phyloP scores from a whole-genome alignment of 2,888 invertebrate species.

The Entomobrya multifasciata region DNA sequence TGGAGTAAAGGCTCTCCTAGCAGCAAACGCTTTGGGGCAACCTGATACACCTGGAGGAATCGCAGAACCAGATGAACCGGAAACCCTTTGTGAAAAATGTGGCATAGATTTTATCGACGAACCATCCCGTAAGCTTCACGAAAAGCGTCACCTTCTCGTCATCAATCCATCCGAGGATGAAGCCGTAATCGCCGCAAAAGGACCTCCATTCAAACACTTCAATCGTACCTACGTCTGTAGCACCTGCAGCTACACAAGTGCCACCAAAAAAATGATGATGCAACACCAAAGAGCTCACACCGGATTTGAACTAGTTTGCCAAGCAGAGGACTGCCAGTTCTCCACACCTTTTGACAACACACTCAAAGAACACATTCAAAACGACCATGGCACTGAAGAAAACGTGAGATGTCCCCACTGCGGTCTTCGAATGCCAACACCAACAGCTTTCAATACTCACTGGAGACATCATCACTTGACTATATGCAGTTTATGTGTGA shows the following conservation, averaged over 20 bases:
- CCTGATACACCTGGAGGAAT: slow-evolving; percentile 80
- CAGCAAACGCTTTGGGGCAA: background rate
- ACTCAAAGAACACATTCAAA: slow-evolving; percentile 80
- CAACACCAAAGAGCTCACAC: slow-evolving; percentile 83
- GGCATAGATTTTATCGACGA: slow-evolving; percentile 84
- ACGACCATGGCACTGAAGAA: slow-evolving; percentile 76
- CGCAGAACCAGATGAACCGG: slow-evolving; percentile 82
- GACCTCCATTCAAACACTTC: slow-evolving; percentile 61
- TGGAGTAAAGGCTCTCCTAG: background rate
- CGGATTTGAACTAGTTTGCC: slow-evolving; percentile 81
- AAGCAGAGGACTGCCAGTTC: slow-evolving; percentile 80
- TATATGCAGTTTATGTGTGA: slow-evolving; percentile 79
- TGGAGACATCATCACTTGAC: slow-evolving; percentile 80
- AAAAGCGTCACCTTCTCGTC: slow-evolving; percentile 81
- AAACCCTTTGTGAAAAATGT: slow-evolving; percentile 83
- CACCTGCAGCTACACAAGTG: slow-evolving; percentile 82
- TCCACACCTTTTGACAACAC: slow-evolving; percentile 80
- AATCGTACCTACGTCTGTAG: slow-evolving; percentile 81
- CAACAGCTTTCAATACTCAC: slow-evolving; percentile 78
- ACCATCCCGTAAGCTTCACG: slow-evolving; percentile 83
- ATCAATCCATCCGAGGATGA: slow-evolving; percentile 41
- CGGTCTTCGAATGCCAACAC: slow-evolving; percentile 77
- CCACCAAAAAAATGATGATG: slow-evolving; percentile 82
- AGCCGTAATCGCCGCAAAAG: slow-evolving; percentile 38
- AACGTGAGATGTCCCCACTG: slow-evolving; percentile 80